Conservation (phyloP, 2,888 invertebrate genomes). For the Unio pictorum region DNA sequence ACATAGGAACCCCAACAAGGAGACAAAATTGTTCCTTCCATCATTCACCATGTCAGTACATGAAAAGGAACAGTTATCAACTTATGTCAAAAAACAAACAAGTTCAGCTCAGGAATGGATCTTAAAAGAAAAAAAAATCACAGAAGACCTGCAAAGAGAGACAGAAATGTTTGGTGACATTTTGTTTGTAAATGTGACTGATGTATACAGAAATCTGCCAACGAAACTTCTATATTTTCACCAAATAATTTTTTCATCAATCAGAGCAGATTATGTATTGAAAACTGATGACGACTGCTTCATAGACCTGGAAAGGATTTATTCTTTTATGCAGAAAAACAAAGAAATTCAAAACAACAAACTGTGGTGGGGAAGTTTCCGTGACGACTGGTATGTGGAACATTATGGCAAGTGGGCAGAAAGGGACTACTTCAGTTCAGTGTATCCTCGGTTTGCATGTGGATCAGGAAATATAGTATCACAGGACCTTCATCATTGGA, state of each 20-base stretch:
- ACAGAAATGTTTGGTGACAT: no score
- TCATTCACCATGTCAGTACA: constrained; percentile 12
- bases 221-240: no score
- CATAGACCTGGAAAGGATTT: constrained; percentile 53
- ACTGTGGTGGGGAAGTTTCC: constrained; percentile 63
- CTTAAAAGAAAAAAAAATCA: constrained; percentile 2
- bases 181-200: no score
- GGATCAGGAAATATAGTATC: constrained; percentile 69
- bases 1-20: neutral
- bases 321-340: constrained; percentile 30
- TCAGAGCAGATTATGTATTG: constrained; percentile 43
- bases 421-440: constrained; percentile 48
- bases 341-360: constrained; percentile 11
- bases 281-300: constrained; percentile 71
- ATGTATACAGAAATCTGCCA: no score
- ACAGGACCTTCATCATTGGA: constrained; percentile 57
- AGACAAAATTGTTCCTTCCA: constrained; percentile 6
- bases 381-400: constrained; percentile 67
- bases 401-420: constrained; percentile 70
- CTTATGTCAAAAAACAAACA: neutral
- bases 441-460: constrained; percentile 70
- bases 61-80: constrained; percentile 18
- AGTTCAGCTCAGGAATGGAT: constrained; percentile 10
- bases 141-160: neutral
- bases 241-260: constrained; percentile 1